phyloP scores from a whole-genome alignment of 1,140 invertebrate genomes.

The Sweltsa coloradensis region DNA sequence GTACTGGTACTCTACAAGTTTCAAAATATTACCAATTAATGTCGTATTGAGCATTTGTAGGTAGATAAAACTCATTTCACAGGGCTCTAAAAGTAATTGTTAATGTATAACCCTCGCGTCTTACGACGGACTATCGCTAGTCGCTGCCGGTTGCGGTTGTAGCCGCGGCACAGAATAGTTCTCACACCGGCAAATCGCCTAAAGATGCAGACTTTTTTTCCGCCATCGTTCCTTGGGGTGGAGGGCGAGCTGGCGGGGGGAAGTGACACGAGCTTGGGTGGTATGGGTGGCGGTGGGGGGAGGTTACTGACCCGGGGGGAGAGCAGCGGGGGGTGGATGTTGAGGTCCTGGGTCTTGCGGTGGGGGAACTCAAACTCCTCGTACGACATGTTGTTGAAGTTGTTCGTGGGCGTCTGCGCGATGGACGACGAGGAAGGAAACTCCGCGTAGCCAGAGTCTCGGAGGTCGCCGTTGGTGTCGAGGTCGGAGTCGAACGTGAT shows the following conservation, averaged over 20 bases:
- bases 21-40: too few species aligned
- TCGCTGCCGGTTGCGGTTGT: slow-evolving; percentile 20
- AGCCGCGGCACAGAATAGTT: slow-evolving; percentile 42
- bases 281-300: slow-evolving; percentile 23
- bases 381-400: slow-evolving; percentile 40
- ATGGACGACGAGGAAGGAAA: slow-evolving; percentile 36
- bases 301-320: slow-evolving; percentile 15
- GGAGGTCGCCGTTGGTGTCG: slow-evolving; percentile 26
- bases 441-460: slow-evolving; percentile 34
- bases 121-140: background rate
- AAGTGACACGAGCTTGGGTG: slow-evolving; percentile 20
- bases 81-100: too few species aligned
- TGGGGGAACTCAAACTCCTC: slow-evolving; percentile 36
- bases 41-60: too few species aligned
- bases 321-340: slow-evolving; percentile 33
- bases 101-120: too few species aligned
- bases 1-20: too few species aligned
- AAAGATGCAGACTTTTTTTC: slow-evolving; percentile 26
- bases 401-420: slow-evolving; percentile 34
- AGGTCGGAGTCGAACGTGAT: slow-evolving; percentile 14
- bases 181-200: slow-evolving; percentile 20
- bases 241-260: slow-evolving; percentile 13
- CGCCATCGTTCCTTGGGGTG: background rate
- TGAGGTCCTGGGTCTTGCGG: slow-evolving; percentile 30
- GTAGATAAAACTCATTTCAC: too few species aligned